Conservation (phyloP, 2,888 invertebrate species). For the Hemicrepidius hirtus region DNA sequence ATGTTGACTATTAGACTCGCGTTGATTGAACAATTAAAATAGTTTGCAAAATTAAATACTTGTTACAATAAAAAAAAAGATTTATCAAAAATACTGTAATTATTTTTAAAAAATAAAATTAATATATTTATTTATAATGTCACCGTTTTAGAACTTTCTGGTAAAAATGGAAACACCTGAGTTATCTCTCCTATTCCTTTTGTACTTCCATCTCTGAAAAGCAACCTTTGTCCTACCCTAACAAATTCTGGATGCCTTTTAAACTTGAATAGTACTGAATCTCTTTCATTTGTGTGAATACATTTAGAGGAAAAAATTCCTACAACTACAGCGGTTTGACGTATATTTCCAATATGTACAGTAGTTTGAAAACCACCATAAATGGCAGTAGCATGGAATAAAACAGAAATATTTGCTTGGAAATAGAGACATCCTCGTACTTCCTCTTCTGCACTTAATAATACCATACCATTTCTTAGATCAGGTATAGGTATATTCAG, state of each 20-base stretch:
- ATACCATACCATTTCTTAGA: constrained; percentile 89
- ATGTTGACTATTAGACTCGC: no score
- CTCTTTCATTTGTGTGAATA: constrained; percentile 88
- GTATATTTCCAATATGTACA: constrained; percentile 95
- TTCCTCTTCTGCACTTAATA: constrained; percentile 75
- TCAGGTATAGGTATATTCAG: constrained; percentile 78
- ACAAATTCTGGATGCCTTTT: constrained; percentile 93
- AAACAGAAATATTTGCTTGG: constrained; percentile 90
- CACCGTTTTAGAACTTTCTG: constrained; percentile 1
- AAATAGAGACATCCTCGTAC: constrained; percentile 71
- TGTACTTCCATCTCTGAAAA: constrained; percentile 89
- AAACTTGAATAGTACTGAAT: constrained; percentile 92
- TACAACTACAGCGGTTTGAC: constrained; percentile 95
- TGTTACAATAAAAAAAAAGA: neutral
- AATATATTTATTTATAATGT: neutral
- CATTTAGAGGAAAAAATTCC: constrained; percentile 80
- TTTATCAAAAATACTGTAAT: neutral
- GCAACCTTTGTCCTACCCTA: constrained; percentile 83
- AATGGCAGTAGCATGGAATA: constrained; percentile 91
- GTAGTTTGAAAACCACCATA: constrained; percentile 92
- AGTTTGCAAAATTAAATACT: neutral
- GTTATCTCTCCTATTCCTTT: constrained; percentile 92
- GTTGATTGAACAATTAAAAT: no score
- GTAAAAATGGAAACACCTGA: constrained; percentile 78
- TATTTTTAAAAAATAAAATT: neutral